These are phyloP conservation scores for Zingel zingel DNA, from an alignment of 2,113 vertebrate genomes.

Conservation along the genomic window DNA sequence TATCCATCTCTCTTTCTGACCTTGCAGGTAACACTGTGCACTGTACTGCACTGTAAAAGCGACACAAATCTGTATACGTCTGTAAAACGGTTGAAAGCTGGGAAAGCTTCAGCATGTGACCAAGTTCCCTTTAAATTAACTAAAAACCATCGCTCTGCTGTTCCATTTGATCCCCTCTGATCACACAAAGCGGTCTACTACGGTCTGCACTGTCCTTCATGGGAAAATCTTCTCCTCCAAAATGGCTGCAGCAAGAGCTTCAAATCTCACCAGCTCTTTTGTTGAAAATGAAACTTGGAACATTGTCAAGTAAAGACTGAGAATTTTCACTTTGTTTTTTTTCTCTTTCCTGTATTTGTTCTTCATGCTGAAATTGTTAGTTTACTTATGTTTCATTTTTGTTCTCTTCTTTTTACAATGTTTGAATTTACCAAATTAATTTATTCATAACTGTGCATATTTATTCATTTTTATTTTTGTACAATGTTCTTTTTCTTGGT, in stretches of 20 bases:
- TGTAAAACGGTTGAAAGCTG: constrained; percentile 11
- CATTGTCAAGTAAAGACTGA: background rate
- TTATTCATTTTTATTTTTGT: constrained; percentile 85
- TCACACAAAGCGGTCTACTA: constrained; percentile 5
- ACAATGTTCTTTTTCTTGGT: constrained; percentile 43
- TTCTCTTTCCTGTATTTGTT: constrained; percentile 51
- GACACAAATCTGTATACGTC: constrained; percentile 35
- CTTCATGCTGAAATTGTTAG: constrained; percentile 64
- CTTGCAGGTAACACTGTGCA: constrained; percentile 34
- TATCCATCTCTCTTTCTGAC: constrained; percentile 29
- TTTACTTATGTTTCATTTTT: constrained; percentile 69
- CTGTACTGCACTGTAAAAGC: constrained; percentile 51
- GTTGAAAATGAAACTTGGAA: background rate
- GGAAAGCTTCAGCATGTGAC: constrained; percentile 16
- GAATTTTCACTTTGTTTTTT: constrained; percentile 17
- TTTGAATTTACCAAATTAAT: constrained; percentile 83
- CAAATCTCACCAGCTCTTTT: constrained; percentile 25
- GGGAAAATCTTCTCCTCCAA: constrained; percentile 23
- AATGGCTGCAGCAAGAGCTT: constrained; percentile 43
- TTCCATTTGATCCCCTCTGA: constrained; percentile 5
- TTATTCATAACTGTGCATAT: constrained; percentile 84
- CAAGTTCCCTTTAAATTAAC: constrained; percentile 23
- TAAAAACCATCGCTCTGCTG: constrained; percentile 12
- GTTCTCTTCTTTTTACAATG: constrained; percentile 63
- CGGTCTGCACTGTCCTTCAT: background rate